Evolutionary conservation across 2,797 vertebrate genomes (phyloP).

Genomic region (Alca torda): DNA sequence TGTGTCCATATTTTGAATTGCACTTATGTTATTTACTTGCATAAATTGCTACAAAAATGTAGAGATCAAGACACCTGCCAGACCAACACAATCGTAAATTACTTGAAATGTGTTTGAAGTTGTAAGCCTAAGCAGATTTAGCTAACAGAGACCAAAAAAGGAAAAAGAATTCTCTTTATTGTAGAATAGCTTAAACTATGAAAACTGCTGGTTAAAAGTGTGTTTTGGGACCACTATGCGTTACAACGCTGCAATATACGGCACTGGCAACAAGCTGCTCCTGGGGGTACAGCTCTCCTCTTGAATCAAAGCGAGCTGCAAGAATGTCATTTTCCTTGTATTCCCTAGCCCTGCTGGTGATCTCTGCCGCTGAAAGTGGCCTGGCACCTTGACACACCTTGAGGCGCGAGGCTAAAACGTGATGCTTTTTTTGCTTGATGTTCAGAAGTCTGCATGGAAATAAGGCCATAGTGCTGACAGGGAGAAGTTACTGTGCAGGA

Average conservation of each 20-base stretch:
- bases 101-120: background rate
- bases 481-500: background rate
- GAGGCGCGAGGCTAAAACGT: accelerated
- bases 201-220: background rate
- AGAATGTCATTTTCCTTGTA: background rate
- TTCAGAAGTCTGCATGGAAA: background rate
- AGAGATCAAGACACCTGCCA: background rate
- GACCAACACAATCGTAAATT: background rate
- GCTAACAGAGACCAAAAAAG: background rate
- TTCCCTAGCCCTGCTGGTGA: background rate
- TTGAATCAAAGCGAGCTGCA: background rate
- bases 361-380: background rate
- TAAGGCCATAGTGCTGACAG: background rate
- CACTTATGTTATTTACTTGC: background rate
- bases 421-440: background rate
- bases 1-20: background rate
- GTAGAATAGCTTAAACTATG: background rate
- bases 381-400: background rate
- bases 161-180: background rate
- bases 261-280: background rate
- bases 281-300: background rate
- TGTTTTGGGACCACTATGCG: accelerated
- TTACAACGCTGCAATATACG: background rate
- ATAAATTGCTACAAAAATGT: background rate
- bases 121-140: background rate